Evolutionary conservation across 2,888 invertebrate species (phyloP).

Genomic region (Emmelina monodactyla): DNA sequence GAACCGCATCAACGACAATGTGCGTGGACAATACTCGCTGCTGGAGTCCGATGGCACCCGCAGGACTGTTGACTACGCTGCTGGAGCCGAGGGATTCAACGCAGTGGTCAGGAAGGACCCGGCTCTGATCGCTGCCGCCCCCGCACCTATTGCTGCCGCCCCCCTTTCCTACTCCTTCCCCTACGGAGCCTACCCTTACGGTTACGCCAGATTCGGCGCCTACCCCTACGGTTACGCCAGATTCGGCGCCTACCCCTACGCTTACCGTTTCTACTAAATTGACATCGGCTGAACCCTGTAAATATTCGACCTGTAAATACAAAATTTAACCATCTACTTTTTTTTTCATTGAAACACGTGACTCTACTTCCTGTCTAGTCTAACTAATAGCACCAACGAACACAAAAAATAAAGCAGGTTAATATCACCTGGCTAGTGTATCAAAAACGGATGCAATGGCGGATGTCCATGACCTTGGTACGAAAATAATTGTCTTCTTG

Average conservation of each 20-base stretch:
- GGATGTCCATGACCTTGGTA: too few relatives aligned
- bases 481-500: too few relatives aligned
- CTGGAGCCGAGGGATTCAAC: slow-evolving; percentile 49
- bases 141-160: slow-evolving; percentile 11
- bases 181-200: not conserved
- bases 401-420: too few relatives aligned
- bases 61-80: slow-evolving; percentile 48
- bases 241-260: slow-evolving; percentile 12
- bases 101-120: slow-evolving; percentile 48
- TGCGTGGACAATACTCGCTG: slow-evolving; percentile 46
- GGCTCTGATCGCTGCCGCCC: slow-evolving; percentile 24
- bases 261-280: slow-evolving; percentile 16
- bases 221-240: slow-evolving; percentile 6
- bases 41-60: slow-evolving; percentile 44
- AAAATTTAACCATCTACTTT: too few relatives aligned
- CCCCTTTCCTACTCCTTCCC: slow-evolving; percentile 8
- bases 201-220: slow-evolving; percentile 6
- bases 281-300: too few relatives aligned
- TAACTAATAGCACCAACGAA: too few relatives aligned
- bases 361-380: too few relatives aligned
- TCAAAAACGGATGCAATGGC: too few relatives aligned
- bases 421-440: too few relatives aligned
- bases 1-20: slow-evolving; percentile 41
- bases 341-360: too few relatives aligned
- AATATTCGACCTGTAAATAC: too few relatives aligned